phyloP scores from a whole-genome alignment of 2,113 vertebrate species.

The Hypocryptadius cinnamomeus region DNA sequence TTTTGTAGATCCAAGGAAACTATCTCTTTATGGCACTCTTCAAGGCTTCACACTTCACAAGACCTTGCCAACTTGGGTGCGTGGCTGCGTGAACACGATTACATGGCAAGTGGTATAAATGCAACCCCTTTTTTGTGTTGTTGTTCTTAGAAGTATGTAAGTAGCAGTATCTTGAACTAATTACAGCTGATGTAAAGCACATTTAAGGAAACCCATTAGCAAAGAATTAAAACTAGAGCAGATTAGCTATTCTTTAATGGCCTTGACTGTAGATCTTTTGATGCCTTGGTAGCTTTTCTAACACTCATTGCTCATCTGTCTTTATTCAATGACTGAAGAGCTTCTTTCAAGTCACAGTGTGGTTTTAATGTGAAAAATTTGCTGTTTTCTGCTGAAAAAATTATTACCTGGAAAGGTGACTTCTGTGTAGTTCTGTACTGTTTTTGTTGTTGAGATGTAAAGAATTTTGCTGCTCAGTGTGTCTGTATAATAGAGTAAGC shows the following conservation, averaged over 20 bases:
- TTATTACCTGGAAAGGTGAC: slow-evolving; percentile 24
- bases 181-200: slow-evolving; percentile 48
- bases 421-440: neutral
- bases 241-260: slow-evolving; percentile 58
- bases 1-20: neutral
- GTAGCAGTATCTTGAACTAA: slow-evolving; percentile 55
- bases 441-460: slow-evolving; percentile 35
- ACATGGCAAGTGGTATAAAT: neutral
- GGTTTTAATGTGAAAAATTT: slow-evolving; percentile 4
- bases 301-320: slow-evolving; percentile 48
- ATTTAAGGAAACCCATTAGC: slow-evolving; percentile 63
- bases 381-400: slow-evolving; percentile 29
- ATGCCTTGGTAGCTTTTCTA: slow-evolving; percentile 53
- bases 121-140: neutral
- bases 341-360: slow-evolving; percentile 6
- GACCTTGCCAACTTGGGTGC: neutral
- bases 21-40: neutral
- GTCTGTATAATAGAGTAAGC: slow-evolving; percentile 23
- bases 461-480: slow-evolving; percentile 5
- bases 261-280: slow-evolving; percentile 41
- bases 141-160: slow-evolving; percentile 27
- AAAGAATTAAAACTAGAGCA: slow-evolving; percentile 57
- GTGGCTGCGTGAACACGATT: neutral
- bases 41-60: neutral
- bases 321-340: slow-evolving; percentile 40